These are phyloP conservation scores for Chydorus sphaericus DNA, from an alignment of 2,888 invertebrate genomes.

Conservation along the genomic window DNA sequence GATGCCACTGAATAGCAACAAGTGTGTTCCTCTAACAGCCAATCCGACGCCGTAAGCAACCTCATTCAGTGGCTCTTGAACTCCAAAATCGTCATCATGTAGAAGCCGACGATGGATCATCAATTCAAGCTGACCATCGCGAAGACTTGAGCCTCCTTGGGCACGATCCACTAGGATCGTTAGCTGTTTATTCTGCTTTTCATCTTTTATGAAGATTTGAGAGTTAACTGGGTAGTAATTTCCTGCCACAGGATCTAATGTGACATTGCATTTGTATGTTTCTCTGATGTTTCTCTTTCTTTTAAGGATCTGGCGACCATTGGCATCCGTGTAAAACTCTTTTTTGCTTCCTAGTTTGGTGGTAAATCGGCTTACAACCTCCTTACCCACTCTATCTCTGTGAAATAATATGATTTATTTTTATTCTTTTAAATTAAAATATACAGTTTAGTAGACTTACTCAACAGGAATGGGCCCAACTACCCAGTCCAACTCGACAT, in stretches of 20 bases:
- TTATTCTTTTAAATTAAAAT: too few relatives aligned
- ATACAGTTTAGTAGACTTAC: too few relatives aligned
- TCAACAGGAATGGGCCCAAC: conserved; percentile 36
- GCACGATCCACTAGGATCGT: conserved; percentile 43
- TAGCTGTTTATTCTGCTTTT: conserved; percentile 24
- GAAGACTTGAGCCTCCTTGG: conserved; percentile 63
- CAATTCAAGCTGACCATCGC: conserved; percentile 58
- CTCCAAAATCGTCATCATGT: conserved; percentile 53
- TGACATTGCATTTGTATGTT: conserved; percentile 31
- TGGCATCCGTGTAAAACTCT: conserved; percentile 27
- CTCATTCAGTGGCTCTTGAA: conserved; percentile 55
- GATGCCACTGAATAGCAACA: conserved; percentile 27
- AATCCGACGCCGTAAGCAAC: conserved; percentile 34
- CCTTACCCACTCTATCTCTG: conserved; percentile 30
- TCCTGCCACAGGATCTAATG: conserved; percentile 32
- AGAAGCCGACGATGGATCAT: conserved; percentile 58
- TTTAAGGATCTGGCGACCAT: conserved; percentile 29
- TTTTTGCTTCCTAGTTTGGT: conserved; percentile 23
- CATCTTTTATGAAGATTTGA: conserved; percentile 31
- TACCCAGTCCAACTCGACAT: conserved; percentile 36
- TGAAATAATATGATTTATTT: too few relatives aligned
- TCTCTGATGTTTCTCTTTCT: conserved; percentile 26
- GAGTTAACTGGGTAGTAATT: conserved; percentile 42
- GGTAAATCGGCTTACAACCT: conserved; percentile 34
- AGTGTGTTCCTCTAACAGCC: conserved; percentile 40